These are phyloP conservation scores for Cyprinodon variegatus DNA, from an alignment of 2,113 vertebrate species.

Conservation along the genomic window DNA sequence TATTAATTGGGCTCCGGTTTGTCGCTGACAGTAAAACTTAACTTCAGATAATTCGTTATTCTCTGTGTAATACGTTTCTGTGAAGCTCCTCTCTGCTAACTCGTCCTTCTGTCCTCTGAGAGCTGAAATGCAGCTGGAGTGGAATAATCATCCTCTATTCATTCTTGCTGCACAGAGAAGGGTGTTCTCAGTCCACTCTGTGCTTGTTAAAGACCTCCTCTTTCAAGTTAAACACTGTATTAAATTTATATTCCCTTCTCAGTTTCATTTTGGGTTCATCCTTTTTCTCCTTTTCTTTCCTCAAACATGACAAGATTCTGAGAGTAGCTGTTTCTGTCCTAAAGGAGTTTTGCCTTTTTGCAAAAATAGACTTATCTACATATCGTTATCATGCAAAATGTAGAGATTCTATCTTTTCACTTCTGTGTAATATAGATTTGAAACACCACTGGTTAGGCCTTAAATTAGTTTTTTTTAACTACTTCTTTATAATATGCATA, in stretches of 20 bases:
- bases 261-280: conserved; percentile 3
- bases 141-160: conserved; percentile 59
- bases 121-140: conserved; percentile 36
- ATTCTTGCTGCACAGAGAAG: conserved; percentile 37
- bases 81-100: conserved; percentile 19
- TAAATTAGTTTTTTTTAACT: no score
- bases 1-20: neutral
- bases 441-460: neutral
- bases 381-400: neutral
- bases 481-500: no score
- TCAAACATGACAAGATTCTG: neutral
- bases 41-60: conserved; percentile 5
- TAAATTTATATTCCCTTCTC: conserved; percentile 32
- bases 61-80: conserved; percentile 5
- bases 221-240: conserved; percentile 35
- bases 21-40: conserved; percentile 12
- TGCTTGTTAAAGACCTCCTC: conserved; percentile 49
- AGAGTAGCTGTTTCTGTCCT: neutral
- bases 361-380: neutral
- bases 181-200: conserved; percentile 25
- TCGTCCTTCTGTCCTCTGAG: conserved; percentile 38
- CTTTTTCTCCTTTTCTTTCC: neutral
- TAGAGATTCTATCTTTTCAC: neutral
- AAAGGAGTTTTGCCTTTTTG: neutral
- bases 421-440: neutral